Base-by-base conservation (phyloP, 2,113 vertebrate genomes). In the Bolborhynchus lineola region DNA sequence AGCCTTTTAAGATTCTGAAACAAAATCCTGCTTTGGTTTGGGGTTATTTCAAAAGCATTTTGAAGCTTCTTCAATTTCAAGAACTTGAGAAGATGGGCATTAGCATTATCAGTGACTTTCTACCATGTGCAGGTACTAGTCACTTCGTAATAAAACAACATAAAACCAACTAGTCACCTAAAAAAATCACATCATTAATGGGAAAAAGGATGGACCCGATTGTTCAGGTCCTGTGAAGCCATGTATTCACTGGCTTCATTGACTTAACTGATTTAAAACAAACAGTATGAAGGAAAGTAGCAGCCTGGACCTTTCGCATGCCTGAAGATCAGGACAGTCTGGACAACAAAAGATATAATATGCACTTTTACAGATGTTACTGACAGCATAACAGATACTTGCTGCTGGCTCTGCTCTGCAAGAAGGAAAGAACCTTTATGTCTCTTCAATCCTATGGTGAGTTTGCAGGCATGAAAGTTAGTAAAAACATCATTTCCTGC, bases 371-470 rank as follows among this genome's bases (percentile, higher is more conserved):
- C 5, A 33, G 13, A 26, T 33, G 10, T 24, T 62, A 42, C 39
- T 41, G 92, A 68, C 65, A 88, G 28, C 12, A 0, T 7, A 59
- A 35, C 44, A 49, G 57, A 35, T 10, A 33, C 21, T 87, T 33
- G 5, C 0, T 52, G 79, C 33, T 71, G 67, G 39, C 57, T 70
- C 75, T 0, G 0, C 35, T 1, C 26, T 0, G 4, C 0, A 12
- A 82, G 50, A 81, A 83, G 33, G 12, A 29, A 79, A 80, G 41
- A 80, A 82, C 13, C 28, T 68, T 25, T 6, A 33, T 8, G 37
- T n/a, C 11, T 65, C 31, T 13, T 5, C 28, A 29, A 79, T 37
- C 52, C 83, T 31, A 31, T 0, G 5, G 44, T 12, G 35, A 65
- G 44, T n/a, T 59, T 44, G n/a, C 8, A 49, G 68, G 41, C 35